Evolutionary conservation across 2,797 vertebrate species (phyloP).

Genomic region (Thalassophryne amazonica): DNA sequence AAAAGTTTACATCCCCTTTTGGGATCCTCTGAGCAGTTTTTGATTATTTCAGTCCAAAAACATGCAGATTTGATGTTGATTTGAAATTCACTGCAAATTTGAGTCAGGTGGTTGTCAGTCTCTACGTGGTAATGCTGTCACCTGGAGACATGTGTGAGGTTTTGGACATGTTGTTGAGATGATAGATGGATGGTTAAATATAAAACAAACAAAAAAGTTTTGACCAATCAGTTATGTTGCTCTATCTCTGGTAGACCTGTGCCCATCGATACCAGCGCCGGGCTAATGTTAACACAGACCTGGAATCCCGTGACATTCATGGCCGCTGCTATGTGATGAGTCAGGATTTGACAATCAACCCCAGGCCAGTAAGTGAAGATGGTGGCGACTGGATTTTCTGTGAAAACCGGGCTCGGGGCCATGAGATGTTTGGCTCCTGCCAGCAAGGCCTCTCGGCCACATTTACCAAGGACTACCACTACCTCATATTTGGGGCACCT

Average conservation of each 20-base stretch:
- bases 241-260: conserved; percentile 80
- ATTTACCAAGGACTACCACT: conserved; percentile 91
- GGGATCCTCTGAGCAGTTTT: too few species aligned
- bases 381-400: conserved; percentile 91
- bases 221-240: too few species aligned
- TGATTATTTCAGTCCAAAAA: background rate
- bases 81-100: too few species aligned
- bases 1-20: too few species aligned
- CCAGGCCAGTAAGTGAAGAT: conserved; percentile 65
- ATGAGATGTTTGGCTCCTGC: conserved; percentile 93
- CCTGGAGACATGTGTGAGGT: too few species aligned
- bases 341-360: conserved; percentile 82
- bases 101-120: too few species aligned
- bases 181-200: too few species aligned
- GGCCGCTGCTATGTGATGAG: conserved; percentile 92
- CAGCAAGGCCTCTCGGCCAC: conserved; percentile 94
- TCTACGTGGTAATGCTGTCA: too few species aligned
- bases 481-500: conserved; percentile 93
- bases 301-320: conserved; percentile 87
- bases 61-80: too few species aligned
- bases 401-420: conserved; percentile 80
- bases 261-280: conserved; percentile 94
- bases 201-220: too few species aligned
- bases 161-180: too few species aligned
- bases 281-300: conserved; percentile 61